Conservation (phyloP, 2,113 vertebrate species). For the Cheirogaleus medius region DNA sequence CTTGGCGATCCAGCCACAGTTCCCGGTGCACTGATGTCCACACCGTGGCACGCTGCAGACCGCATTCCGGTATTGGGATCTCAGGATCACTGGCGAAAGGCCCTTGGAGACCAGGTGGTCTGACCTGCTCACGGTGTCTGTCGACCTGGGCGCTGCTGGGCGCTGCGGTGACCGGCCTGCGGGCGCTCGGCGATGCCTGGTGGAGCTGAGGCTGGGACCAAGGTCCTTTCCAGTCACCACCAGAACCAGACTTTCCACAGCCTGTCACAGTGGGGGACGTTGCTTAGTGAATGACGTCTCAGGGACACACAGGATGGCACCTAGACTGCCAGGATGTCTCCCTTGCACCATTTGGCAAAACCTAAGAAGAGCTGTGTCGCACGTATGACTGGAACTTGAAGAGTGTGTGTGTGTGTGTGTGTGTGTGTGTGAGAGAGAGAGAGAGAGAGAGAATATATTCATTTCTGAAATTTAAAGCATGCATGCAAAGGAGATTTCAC, state of each 20-base stretch:
- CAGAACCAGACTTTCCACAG: neutral
- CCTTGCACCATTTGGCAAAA: neutral
- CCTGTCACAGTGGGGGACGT: neutral
- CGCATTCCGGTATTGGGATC: neutral
- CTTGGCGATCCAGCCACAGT: neutral
- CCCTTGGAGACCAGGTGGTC: neutral
- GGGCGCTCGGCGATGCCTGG: neutral
- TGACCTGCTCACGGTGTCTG: neutral
- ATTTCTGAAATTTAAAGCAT: neutral
- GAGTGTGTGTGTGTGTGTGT: neutral
- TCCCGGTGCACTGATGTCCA: neutral
- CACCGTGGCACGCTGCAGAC: too few species aligned
- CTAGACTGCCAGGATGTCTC: too few species aligned
- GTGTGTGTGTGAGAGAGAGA: neutral
- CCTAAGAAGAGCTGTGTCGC: neutral
- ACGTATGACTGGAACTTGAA: fast-evolving
- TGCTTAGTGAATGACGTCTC: too few species aligned
- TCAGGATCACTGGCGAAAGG: neutral
- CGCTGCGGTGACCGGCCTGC: neutral
- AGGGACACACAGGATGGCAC: neutral
- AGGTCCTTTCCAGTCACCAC: neutral
- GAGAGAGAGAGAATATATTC: neutral
- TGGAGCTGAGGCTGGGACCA: neutral
- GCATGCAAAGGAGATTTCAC: neutral
- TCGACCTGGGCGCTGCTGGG: neutral